Percentiles rank a stretch among this genome's conserved stretches.
These are phyloP conservation scores for Mobula hypostoma DNA, from an alignment of 2,113 vertebrate genomes.

Conservation along the genomic window DNA sequence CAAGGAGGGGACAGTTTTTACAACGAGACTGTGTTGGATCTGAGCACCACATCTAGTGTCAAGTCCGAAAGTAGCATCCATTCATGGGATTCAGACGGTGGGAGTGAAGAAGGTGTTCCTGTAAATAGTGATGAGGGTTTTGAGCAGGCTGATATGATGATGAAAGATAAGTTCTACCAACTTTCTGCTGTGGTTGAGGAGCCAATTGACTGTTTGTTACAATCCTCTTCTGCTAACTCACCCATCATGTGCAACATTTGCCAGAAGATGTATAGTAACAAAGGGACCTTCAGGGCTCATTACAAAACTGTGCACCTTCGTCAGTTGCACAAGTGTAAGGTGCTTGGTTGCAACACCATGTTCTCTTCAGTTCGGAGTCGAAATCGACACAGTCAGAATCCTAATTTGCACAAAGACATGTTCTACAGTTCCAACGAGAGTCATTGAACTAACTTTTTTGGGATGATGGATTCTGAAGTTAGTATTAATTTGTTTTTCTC, in stretches of 20 bases:
- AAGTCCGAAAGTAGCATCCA: constrained; percentile 66
- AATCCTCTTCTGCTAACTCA: constrained; percentile 58
- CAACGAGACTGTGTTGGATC: constrained; percentile 75
- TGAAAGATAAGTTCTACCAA: constrained; percentile 57
- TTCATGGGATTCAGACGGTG: constrained; percentile 84
- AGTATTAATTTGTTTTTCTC: not conserved
- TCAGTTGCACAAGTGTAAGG: constrained; percentile 89
- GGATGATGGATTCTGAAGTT: not conserved
- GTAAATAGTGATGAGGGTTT: constrained; percentile 80
- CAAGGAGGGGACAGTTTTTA: constrained; percentile 50
- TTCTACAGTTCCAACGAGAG: constrained; percentile 47
- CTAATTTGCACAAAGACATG: constrained; percentile 88
- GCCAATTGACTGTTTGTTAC: constrained; percentile 54
- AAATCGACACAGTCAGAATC: constrained; percentile 94
- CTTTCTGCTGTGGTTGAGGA: constrained; percentile 58
- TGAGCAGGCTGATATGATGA: constrained; percentile 58
- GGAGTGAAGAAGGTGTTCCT: constrained; percentile 73
- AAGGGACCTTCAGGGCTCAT: constrained; percentile 91
- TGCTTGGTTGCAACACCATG: constrained; percentile 83
- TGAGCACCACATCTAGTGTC: constrained; percentile 77
- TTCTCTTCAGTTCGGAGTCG: constrained; percentile 93
- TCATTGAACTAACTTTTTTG: not conserved
- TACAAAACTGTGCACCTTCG: constrained; percentile 95
- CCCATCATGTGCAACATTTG: constrained; percentile 90
- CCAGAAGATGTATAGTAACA: constrained; percentile 92